Conservation (phyloP, 1,140 invertebrate genomes). For the Chironomus striatipennis region DNA sequence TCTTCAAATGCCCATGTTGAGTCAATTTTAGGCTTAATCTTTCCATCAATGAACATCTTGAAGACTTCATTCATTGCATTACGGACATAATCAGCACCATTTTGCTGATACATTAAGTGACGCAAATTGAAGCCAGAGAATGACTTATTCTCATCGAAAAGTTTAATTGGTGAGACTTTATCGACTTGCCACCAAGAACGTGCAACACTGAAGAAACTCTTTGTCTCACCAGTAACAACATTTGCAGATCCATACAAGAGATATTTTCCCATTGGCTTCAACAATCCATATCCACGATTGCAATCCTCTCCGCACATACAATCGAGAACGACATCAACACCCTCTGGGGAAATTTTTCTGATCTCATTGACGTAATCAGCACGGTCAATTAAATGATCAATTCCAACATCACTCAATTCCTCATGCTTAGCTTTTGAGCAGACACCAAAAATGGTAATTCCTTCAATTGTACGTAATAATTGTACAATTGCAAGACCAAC, state of each 20-base stretch:
- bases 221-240: constrained; percentile 78
- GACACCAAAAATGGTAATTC: constrained; percentile 75
- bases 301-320: constrained; percentile 84
- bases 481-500: constrained; percentile 80
- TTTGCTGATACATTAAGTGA: constrained; percentile 73
- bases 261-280: constrained; percentile 86
- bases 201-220: constrained; percentile 79
- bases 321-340: constrained; percentile 81
- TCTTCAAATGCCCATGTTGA: constrained; percentile 81
- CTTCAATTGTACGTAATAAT: constrained; percentile 67
- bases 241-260: constrained; percentile 79
- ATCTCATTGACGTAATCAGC: constrained; percentile 75
- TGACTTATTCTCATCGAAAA: constrained; percentile 82
- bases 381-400: constrained; percentile 67
- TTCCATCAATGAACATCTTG: constrained; percentile 61
- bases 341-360: constrained; percentile 66
- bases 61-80: constrained; percentile 63
- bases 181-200: constrained; percentile 88
- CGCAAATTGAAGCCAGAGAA: constrained; percentile 75
- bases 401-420: constrained; percentile 58
- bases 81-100: constrained; percentile 59
- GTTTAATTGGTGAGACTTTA: constrained; percentile 77
- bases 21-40: constrained; percentile 74
- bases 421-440: constrained; percentile 81
- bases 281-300: constrained; percentile 68